Evolutionary conservation across 1,140 invertebrate species (phyloP).

Genomic region (Coptotermes formosanus): DNA sequence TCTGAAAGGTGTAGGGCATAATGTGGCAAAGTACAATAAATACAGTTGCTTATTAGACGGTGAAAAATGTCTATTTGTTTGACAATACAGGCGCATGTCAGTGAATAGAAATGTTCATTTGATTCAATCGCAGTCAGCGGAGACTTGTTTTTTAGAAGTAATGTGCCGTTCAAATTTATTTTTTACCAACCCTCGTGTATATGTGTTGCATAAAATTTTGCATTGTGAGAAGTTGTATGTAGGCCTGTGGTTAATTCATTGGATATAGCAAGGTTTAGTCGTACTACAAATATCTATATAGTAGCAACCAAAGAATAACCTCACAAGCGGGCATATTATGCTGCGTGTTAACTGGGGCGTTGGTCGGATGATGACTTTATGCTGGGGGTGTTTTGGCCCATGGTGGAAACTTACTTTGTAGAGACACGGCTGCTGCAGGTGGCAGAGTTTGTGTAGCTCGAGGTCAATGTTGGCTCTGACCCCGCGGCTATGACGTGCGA

Average conservation of each 20-base stretch:
- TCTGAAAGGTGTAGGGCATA: too few species aligned
- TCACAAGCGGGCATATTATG: neutral
- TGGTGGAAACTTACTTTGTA: neutral
- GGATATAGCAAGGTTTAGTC: neutral
- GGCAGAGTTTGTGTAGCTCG: neutral
- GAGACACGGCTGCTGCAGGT: neutral
- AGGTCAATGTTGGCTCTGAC: neutral
- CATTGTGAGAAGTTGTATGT: neutral
- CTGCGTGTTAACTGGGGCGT: neutral
- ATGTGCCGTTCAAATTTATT: too few species aligned
- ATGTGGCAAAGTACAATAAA: too few species aligned
- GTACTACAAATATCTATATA: neutral
- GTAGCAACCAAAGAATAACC: neutral
- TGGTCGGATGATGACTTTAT: neutral
- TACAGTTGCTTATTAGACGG: too few species aligned
- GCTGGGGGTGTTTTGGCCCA: neutral
- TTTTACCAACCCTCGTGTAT: too few species aligned
- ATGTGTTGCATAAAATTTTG: too few species aligned
- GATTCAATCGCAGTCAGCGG: too few species aligned
- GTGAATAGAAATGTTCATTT: too few species aligned
- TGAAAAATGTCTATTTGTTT: too few species aligned
- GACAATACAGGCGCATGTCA: too few species aligned
- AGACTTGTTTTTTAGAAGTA: too few species aligned
- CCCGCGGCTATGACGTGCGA: neutral
- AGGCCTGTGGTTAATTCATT: neutral